Percentiles rank a stretch among this genome's conserved stretches.
These are phyloP conservation scores for Clarias fuscus DNA, from an alignment of 2,797 vertebrate species.

Conservation along the genomic window DNA sequence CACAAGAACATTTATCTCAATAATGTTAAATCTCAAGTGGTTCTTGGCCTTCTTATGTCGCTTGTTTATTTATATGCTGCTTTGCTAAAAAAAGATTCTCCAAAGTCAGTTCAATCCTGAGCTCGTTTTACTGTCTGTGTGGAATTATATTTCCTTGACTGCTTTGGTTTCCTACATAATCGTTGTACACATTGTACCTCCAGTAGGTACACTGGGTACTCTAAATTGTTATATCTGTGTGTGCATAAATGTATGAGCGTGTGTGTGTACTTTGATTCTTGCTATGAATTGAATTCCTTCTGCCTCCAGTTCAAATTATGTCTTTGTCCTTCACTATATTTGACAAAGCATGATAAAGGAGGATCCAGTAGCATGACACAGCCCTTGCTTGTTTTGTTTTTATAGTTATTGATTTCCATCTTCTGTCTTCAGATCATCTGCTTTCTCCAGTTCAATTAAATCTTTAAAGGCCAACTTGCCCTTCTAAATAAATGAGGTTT, in stretches of 20 bases:
- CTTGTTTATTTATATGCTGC: neutral
- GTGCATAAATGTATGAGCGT: neutral
- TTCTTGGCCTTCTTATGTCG: neutral
- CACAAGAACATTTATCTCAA: neutral
- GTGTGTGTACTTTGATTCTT: neutral
- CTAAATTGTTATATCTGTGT: neutral
- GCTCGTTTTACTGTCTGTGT: neutral
- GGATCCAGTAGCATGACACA: neutral
- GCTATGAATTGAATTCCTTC: neutral
- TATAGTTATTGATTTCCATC: neutral
- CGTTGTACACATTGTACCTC: no score
- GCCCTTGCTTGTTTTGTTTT: neutral
- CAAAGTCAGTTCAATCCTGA: neutral
- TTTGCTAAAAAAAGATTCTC: neutral
- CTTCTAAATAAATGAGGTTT: neutral
- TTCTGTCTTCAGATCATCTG: constrained; percentile 9
- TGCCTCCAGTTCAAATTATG: neutral
- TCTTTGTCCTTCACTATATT: neutral
- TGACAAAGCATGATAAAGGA: neutral
- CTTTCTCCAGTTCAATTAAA: neutral
- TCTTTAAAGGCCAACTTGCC: neutral
- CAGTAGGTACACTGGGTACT: neutral
- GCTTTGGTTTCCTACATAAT: neutral
- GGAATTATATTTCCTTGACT: neutral
- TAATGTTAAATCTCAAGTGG: neutral